phyloP scores from a whole-genome alignment of 2,888 invertebrate species.

The Escarpia spicata region DNA sequence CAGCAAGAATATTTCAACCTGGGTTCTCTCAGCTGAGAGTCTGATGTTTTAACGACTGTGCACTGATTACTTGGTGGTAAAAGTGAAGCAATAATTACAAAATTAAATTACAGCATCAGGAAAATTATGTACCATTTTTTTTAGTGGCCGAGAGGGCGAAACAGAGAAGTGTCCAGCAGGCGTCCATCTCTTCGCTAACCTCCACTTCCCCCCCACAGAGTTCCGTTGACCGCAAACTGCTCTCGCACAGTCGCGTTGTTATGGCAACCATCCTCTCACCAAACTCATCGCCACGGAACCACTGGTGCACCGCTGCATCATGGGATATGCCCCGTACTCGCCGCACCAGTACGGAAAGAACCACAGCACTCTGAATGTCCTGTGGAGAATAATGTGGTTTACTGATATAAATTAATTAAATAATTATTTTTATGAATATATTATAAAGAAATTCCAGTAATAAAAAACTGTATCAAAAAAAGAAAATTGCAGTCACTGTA shows the following conservation, averaged over 20 bases:
- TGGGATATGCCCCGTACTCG: not conserved
- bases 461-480: too few relatives aligned
- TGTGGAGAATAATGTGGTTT: not conserved
- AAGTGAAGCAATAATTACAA: not conserved
- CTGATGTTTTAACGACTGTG: too few relatives aligned
- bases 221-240: conserved; percentile 23
- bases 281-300: conserved; percentile 48
- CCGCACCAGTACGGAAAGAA: not conserved
- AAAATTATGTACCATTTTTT: conserved; percentile 40
- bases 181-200: conserved; percentile 36
- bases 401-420: not conserved
- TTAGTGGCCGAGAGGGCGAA: conserved; percentile 48
- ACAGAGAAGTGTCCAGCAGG: conserved; percentile 50
- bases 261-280: conserved; percentile 46
- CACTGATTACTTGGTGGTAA: not conserved
- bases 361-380: not conserved
- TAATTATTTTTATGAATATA: too few relatives aligned
- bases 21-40: too few relatives aligned
- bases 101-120: not conserved
- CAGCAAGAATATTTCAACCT: too few relatives aligned
- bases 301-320: conserved; percentile 34
- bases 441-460: too few relatives aligned
- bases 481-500: too few relatives aligned
- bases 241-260: conserved; percentile 46
- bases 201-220: conserved; percentile 19